Base-by-base conservation (phyloP, 2,888 invertebrate genomes). In the Cerceris rybyensis region DNA sequence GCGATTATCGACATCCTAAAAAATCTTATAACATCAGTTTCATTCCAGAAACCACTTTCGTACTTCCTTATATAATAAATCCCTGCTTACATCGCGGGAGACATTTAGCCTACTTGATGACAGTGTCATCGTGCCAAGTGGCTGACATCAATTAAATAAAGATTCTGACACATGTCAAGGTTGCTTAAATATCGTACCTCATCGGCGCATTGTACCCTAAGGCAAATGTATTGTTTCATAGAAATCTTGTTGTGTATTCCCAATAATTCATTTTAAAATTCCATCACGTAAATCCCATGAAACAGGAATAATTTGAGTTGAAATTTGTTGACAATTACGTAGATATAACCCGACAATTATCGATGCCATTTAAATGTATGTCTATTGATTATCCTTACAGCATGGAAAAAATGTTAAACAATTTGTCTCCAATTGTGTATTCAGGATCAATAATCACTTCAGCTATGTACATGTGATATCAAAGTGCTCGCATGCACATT, bases 91-190 rank as follows among this genome's bases (percentile, higher is more conserved):
- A 66, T 55, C 42, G 43, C 39, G 28, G 70, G 46, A 64, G 16
- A 74, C 59, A 57, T 80, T 84, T 70, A 86, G 72, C 83, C 81
- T 78, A 85, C 81, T 83, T 86, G 73, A 75, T 67, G 67, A 82
- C 73, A 71, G 80, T 79, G 73, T 79, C 65, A 75, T 83, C 75
- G 84, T 88, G 83, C 87, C 88, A 87, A 86, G 80, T 83, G 75
- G 85, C 84, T 77, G 82, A 83, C 83, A 87, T 84, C 83, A 82
- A 88, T 88, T 83, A 86, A 89, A 84, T 81, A 82, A 82, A 84
- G 83, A 84, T 83, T 82, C 75, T 81, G 79, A 84, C 74, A 80
- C 82, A 82, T 87, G 87, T 86, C 86, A 87, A 87, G 85, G 86
- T 82, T 79, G 78, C 64, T 28, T 60, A 46, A 70, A 60, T 73